Conservation (phyloP, 2,797 vertebrate genomes). For the Enteromius unitaeniatus region DNA sequence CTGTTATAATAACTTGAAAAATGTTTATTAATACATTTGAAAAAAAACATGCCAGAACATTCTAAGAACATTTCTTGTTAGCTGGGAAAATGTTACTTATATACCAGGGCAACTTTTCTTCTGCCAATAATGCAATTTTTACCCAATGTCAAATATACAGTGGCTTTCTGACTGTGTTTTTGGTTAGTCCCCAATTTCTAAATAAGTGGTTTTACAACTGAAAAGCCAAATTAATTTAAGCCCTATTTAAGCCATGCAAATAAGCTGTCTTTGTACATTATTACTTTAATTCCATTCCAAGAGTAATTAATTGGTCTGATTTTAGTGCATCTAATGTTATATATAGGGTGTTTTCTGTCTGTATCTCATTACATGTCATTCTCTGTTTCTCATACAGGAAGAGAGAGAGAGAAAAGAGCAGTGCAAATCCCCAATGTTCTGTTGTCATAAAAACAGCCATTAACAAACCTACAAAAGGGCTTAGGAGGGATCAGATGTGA, state of each 20-base stretch:
- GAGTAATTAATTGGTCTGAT: not conserved
- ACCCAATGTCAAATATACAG: not conserved
- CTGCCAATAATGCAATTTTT: not conserved
- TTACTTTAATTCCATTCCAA: not conserved
- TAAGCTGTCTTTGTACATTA: not conserved
- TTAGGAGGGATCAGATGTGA: slow-evolving; percentile 63
- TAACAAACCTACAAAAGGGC: slow-evolving; percentile 63
- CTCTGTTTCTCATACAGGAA: slow-evolving; percentile 12
- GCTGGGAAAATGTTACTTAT: not conserved
- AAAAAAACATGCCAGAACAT: not conserved
- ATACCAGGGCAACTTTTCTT: not conserved
- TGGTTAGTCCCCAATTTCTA: not conserved
- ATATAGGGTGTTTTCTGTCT: not conserved
- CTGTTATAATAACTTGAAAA: not conserved
- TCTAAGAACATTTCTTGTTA: not conserved
- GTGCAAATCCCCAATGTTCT: slow-evolving; percentile 58
- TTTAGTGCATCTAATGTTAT: not conserved
- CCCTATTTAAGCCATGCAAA: not conserved
- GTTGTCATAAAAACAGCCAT: slow-evolving; percentile 58
- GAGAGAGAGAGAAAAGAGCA: slow-evolving; percentile 41
- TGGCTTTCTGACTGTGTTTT: not conserved
- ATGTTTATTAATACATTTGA: not conserved
- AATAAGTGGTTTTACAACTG: not conserved
- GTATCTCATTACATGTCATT: slow-evolving; percentile 15
- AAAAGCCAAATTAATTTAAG: not conserved